phyloP scores from a whole-genome alignment of 2,888 invertebrate genomes.

The Gibbula magus region DNA sequence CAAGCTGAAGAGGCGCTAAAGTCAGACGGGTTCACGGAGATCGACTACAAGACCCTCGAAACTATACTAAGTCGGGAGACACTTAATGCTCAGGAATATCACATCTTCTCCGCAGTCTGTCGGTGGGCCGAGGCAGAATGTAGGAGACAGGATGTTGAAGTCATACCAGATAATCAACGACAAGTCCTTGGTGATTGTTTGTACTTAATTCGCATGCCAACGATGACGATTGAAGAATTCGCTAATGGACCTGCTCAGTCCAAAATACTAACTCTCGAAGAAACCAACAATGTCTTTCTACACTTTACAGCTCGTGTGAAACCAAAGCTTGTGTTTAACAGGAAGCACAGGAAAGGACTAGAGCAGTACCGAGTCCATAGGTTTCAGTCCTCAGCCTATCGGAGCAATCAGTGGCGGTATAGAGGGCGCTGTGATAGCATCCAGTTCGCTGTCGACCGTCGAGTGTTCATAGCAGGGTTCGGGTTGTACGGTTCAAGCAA shows the following conservation, averaged over 20 bases:
- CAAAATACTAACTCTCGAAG: slow-evolving; percentile 91
- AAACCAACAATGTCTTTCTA: slow-evolving; percentile 95
- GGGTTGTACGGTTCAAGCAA: slow-evolving; percentile 97
- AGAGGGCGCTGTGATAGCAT: slow-evolving; percentile 96
- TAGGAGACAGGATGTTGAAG: slow-evolving; percentile 86
- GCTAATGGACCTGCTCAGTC: slow-evolving; percentile 96
- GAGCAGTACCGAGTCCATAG: slow-evolving; percentile 96
- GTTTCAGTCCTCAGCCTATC: slow-evolving; percentile 96
- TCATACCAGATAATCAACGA: slow-evolving; percentile 83
- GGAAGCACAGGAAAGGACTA: slow-evolving; percentile 88
- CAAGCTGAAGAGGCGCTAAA: slow-evolving; percentile 96
- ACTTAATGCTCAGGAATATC: slow-evolving; percentile 93
- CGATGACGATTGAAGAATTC: slow-evolving; percentile 94
- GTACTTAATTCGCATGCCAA: slow-evolving; percentile 92
- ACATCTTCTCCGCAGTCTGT: slow-evolving; percentile 88
- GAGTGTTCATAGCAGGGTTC: slow-evolving; percentile 96
- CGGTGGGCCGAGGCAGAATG: slow-evolving; percentile 96
- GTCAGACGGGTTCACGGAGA: slow-evolving; percentile 96
- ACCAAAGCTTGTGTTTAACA: slow-evolving; percentile 88
- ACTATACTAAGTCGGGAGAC: slow-evolving; percentile 94
- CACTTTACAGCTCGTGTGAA: slow-evolving; percentile 93
- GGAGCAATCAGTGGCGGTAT: slow-evolving; percentile 98
- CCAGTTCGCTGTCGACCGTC: slow-evolving; percentile 95
- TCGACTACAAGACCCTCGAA: slow-evolving; percentile 93
- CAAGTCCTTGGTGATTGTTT: slow-evolving; percentile 81